Base-by-base conservation (phyloP, 2,888 invertebrate species). In the Aquatica leii region DNA sequence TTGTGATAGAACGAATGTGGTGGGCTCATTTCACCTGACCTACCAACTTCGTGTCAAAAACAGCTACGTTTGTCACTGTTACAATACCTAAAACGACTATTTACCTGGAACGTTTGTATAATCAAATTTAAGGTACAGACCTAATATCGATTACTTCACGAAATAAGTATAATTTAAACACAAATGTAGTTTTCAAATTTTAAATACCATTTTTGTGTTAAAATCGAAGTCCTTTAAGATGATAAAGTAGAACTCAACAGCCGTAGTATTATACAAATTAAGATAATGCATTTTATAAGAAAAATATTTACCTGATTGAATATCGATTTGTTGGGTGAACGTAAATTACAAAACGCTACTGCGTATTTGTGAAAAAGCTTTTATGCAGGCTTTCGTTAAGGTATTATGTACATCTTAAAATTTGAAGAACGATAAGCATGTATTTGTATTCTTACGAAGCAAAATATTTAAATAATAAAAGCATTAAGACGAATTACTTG, bases 1-100 rank as follows among this genome's bases (percentile, higher is more conserved):
- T 69, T 71, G 71, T 71, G 71, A 67, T 64, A 58, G 56, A 65
- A 53, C 65, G 62, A 57, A 59, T 59, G 63, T 56, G 64, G 67
- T 56, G 59, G 56, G 67, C 64, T 64, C 57, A 60, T 66, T 71
- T 71, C 67, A 69, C 69, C 71, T 68, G 70, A 62, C 34, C 67
- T 51, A 60, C 65, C 66, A 60, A 60, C 55, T 51, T 54, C 53
- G 58, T 62, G 67, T 69, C 68, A 66, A 59, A 55, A 68, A 60
- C 70, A 67, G 67, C 65, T 67, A 52, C 59, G 52, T 43, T 55
- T 53, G 52, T 58, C 59, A 51, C 62, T 65, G 62, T 53, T 61
- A 56, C 66, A 65, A 66, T 64, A 58, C 69, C 56, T 49, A 57
- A 63, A 61, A 62, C 65, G 60, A 57, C 60, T 58, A 59, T 61